Evolutionary conservation across 2,113 vertebrate genomes (phyloP).

Genomic region (Polypterus bichir): DNA sequence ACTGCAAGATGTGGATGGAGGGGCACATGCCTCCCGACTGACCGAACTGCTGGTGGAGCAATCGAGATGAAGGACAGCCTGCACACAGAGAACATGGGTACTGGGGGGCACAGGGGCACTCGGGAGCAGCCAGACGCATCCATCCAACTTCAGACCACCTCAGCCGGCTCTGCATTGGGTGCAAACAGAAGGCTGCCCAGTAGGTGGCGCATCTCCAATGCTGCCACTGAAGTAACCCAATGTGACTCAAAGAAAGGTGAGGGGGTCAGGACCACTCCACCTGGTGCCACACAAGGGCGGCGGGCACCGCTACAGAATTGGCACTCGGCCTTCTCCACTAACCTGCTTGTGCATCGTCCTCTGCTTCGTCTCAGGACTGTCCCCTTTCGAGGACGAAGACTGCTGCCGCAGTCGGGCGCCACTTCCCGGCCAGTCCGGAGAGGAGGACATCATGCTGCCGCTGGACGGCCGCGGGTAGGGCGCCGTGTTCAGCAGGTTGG

Average conservation of each 20-base stretch:
- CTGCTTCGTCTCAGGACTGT: conserved; percentile 90
- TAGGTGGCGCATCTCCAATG: fast-evolving
- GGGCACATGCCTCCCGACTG: too few species aligned
- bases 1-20: too few species aligned
- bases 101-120: conserved; percentile 15
- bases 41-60: too few species aligned
- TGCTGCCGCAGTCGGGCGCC: conserved; percentile 80
- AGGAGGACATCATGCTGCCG: conserved; percentile 72
- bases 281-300: not conserved
- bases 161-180: not conserved
- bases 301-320: fast-evolving
- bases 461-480: conserved; percentile 78
- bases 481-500: conserved; percentile 65
- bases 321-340: conserved; percentile 14
- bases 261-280: fast-evolving
- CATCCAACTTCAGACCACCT: not conserved
- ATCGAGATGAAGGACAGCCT: too few species aligned
- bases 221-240: not conserved
- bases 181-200: fast-evolving
- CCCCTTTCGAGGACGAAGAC: conserved; percentile 85
- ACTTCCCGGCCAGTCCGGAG: conserved; percentile 77
- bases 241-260: too few species aligned
- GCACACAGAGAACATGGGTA: too few species aligned
- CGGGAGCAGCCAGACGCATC: not conserved
- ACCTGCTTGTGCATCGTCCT: conserved; percentile 85